Evolutionary conservation across 2,888 invertebrate species (phyloP), one percentile per base, ranked within the genome.

Genomic region (Hirtodrosophila trivittata): DNA sequence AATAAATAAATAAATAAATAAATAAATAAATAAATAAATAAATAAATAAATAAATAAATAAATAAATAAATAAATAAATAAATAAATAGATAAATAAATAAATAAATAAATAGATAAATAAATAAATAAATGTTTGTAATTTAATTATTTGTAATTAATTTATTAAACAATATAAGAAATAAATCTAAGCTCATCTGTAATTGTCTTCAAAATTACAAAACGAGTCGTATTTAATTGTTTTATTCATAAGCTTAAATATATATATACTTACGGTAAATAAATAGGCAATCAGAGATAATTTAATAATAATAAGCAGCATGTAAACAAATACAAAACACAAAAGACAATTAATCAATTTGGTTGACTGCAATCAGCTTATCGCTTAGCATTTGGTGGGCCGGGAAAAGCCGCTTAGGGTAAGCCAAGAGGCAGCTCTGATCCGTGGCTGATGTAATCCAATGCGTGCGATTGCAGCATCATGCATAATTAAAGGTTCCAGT

Each of bases 381-480:
- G 30, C 55, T 37, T 37, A 51, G 37, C 51, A 66, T 41, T 43
- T 54, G 37, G 52, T 35, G 37, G n/a, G 30, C 30, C 8, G 26
- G 43, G 54, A n/a, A 42, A 35, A 57, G 39, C 18, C 51, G 38
- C 21, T 35, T 35, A 10, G 32, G 41, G 46, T 21, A 59, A 52
- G 46, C 16, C 46, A 28, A 14, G 32, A 9, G 26, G 18, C 6
- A 16, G 10, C 32, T 14, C 26, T 26, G 21, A 47, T 32, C 47
- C 9, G 7, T 12, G 75, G 77, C 77, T 78, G 77, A 80, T 78
- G 77, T 59, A 80, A 78, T 78, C 41, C 58, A 14, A 33, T 8
- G 45, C 37, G 32, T 58, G 54, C n/a, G 46, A 55, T 80, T 78
- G 64, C 77, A 66, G 64, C 71, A 76, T 47, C 54, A 8, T 30